A percentile compares a stretch with the other conserved stretches of the same genome.
These are phyloP conservation scores for Pomacea maculata DNA, from an alignment of 1,140 invertebrate species.

Conservation along the genomic window DNA sequence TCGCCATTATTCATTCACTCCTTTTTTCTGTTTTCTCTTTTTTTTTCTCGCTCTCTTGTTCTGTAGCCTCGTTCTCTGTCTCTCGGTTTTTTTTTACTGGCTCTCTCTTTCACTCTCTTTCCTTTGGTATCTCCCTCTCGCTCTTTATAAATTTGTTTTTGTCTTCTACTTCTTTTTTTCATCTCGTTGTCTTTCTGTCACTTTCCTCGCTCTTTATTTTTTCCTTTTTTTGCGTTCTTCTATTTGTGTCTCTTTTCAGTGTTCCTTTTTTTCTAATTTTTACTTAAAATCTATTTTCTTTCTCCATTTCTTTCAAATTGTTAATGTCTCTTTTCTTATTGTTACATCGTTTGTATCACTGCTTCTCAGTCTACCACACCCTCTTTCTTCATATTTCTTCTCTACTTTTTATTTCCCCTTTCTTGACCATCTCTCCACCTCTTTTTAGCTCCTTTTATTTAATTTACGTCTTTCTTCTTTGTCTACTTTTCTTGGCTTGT, in stretches of 20 bases:
- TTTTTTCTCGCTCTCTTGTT: constrained; percentile 2
- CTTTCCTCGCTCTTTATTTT: not conserved
- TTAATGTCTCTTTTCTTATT: not conserved
- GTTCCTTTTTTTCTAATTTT: not conserved
- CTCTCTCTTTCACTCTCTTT: not conserved
- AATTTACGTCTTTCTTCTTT: no score
- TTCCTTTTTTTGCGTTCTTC: not conserved
- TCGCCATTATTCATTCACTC: not conserved
- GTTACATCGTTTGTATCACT: not conserved
- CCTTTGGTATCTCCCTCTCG: not conserved
- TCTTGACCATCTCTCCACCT: not conserved
- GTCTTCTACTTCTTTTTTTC: not conserved
- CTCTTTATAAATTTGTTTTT: not conserved
- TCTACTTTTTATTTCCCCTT: no score
- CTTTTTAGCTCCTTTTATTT: not conserved
- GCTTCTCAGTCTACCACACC: not conserved
- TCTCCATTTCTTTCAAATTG: not conserved
- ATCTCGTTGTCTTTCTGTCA: not conserved
- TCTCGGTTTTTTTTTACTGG: not conserved
- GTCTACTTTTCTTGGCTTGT: no score
- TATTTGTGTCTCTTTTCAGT: not conserved
- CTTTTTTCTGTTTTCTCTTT: no score
- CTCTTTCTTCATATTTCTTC: not conserved
- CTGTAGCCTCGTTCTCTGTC: not conserved
- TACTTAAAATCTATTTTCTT: not conserved